Evolutionary conservation across 2,797 vertebrate species (phyloP).

Genomic region (Protonibea diacanthus): DNA sequence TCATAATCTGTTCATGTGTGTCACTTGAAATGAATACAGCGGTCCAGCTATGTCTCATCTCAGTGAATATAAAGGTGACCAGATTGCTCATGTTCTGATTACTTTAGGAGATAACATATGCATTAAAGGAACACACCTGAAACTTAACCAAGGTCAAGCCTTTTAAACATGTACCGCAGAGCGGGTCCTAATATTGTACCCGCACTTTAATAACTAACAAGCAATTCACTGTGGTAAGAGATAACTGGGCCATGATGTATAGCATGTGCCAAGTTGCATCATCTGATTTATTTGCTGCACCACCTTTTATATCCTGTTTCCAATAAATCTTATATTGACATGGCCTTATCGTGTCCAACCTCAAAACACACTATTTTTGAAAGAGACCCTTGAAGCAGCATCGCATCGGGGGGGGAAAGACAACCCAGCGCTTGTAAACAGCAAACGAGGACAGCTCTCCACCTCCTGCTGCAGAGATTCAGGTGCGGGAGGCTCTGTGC

Average conservation of each 20-base stretch:
- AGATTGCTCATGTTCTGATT: constrained; percentile 57
- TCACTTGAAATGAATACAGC: constrained; percentile 48
- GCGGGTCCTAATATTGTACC: constrained; percentile 18
- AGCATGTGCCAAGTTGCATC: constrained; percentile 39
- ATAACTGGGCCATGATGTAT: constrained; percentile 73
- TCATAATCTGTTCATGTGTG: constrained; percentile 54
- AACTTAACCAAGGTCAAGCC: constrained; percentile 70
- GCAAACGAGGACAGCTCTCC: constrained; percentile 38
- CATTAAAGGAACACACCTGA: constrained; percentile 53
- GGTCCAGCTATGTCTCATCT: constrained; percentile 44
- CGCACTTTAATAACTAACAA: constrained; percentile 52
- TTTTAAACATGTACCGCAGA: constrained; percentile 17
- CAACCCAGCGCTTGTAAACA: constrained; percentile 37
- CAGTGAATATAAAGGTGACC: constrained; percentile 59
- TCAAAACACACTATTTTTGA: constrained; percentile 29
- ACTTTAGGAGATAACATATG: constrained; percentile 65
- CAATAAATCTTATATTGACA: constrained; percentile 72
- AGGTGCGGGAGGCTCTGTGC: constrained; percentile 35
- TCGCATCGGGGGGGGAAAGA: constrained; percentile 9
- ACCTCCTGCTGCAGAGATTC: constrained; percentile 32
- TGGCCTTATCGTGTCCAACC: constrained; percentile 51
- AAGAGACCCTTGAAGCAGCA: constrained; percentile 37
- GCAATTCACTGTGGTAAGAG: constrained; percentile 35
- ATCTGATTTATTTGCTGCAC: constrained; percentile 46
- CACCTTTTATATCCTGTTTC: constrained; percentile 57